Conservation (phyloP, 2,113 vertebrate genomes). For the Gnathonemus longibarbis region DNA sequence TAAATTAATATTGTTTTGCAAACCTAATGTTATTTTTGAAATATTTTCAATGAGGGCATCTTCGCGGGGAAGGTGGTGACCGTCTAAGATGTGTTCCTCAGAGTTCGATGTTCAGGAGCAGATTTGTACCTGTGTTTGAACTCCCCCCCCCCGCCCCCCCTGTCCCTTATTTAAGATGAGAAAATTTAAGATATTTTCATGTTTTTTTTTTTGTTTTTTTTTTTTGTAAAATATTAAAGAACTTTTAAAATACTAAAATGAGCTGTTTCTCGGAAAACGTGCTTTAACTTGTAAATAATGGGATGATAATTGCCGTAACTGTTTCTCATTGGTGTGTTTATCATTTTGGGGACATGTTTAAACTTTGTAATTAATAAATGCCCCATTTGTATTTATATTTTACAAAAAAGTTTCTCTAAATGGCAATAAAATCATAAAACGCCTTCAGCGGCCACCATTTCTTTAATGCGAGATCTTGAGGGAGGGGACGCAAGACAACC, state of each 20-base stretch:
- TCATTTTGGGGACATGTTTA: slow-evolving; percentile 84
- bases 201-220: slow-evolving; percentile 60
- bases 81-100: slow-evolving; percentile 10
- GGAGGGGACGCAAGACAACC: too few relatives aligned
- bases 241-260: slow-evolving; percentile 62
- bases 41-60: slow-evolving; percentile 35
- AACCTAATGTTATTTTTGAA: slow-evolving; percentile 67
- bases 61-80: slow-evolving; percentile 8
- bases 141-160: neutral
- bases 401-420: slow-evolving; percentile 79
- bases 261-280: slow-evolving; percentile 68
- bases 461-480: neutral
- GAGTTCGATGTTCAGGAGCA: slow-evolving; percentile 64
- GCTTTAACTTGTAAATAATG: slow-evolving; percentile 81
- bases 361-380: slow-evolving; percentile 90
- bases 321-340: slow-evolving; percentile 81
- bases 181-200: slow-evolving; percentile 81
- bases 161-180: slow-evolving; percentile 84
- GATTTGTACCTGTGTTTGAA: slow-evolving; percentile 61
- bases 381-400: slow-evolving; percentile 97
- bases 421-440: slow-evolving; percentile 72
- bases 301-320: slow-evolving; percentile 57
- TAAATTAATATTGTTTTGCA: slow-evolving; percentile 64
- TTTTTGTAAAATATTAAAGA: slow-evolving; percentile 75
- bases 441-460: neutral